A percentile compares a stretch with the other conserved stretches of the same genome.
phyloP scores from a whole-genome alignment of 2,797 vertebrate species.

The Gymnoscopelus microlampas region DNA sequence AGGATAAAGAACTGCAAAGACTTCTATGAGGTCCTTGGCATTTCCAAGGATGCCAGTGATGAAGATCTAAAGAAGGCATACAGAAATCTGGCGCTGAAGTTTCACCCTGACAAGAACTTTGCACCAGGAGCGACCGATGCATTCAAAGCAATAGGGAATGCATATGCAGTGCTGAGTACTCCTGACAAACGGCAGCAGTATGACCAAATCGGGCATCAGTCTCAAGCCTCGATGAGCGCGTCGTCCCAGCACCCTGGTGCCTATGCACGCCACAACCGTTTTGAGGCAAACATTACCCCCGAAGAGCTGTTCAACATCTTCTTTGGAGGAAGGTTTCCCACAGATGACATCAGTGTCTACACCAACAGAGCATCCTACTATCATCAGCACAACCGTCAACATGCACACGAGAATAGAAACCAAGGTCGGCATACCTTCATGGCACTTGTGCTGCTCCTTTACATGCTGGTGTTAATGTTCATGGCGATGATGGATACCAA shows the following conservation, averaged over 20 bases:
- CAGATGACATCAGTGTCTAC: constrained; percentile 96
- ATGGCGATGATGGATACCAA: constrained; percentile 96
- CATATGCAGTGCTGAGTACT: constrained; percentile 95
- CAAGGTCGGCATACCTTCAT: constrained; percentile 89
- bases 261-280: constrained; percentile 42
- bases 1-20: constrained; percentile 95
- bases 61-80: constrained; percentile 96
- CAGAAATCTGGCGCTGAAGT: constrained; percentile 93
- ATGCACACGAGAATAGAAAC: constrained; percentile 72
- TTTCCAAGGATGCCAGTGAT: constrained; percentile 86
- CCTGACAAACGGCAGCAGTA: constrained; percentile 92
- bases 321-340: constrained; percentile 95
- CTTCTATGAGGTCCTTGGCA: constrained; percentile 95
- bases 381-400: constrained; percentile 87
- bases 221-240: constrained; percentile 48
- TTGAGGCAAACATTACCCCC: constrained; percentile 96
- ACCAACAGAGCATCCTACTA: constrained; percentile 89
- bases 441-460: constrained; percentile 94
- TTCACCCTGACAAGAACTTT: constrained; percentile 97
- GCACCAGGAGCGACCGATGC: constrained; percentile 97
- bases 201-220: constrained; percentile 89
- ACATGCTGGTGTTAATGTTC: constrained; percentile 93
- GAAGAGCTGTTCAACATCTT: constrained; percentile 98
- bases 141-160: constrained; percentile 98
- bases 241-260: too few relatives aligned